Evolutionary conservation across 2,888 invertebrate genomes (phyloP), one percentile per base, ranked within the genome.

Genomic region (Ornithoptera alexandrae): DNA sequence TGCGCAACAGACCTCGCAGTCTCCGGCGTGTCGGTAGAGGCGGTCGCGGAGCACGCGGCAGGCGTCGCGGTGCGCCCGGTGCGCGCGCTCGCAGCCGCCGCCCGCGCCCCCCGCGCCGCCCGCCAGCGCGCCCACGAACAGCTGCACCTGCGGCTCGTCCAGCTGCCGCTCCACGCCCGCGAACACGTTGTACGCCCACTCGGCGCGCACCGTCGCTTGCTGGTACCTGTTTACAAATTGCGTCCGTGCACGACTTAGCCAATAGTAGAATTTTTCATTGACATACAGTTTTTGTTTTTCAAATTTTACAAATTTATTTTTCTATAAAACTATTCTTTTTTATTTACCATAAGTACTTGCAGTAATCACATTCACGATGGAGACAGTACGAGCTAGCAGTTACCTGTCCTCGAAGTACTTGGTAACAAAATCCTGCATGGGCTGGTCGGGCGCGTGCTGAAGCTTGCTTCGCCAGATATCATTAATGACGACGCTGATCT

Each of bases 131-230:
- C 90, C 91, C 90, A 92, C 92, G 82, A 92, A 92, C 76, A 93
- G 74, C 75, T 85, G 85, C 68, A 92, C 89, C 57, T 87, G 88
- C 10, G 89, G 88, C 78, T 93, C 93, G 75, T 93, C 93, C 67
- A 91, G 80, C 88, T 87, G 86, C 77, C 90, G 91, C 72, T 92
- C 92, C 0, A 87, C 91, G 62, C 91, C 88, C 1, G 90, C 90
- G 79, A 92, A 92, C 73, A 93, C 77, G 77, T 92, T 93, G 83
- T 93, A 93, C 10, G 93, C 90, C 93, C 93, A 93, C 72, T 93
- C 93, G 0, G 91, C 92, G n/a, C 93, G 89, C 36, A 92, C 86
- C 5, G 85, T 84, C 0, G 88, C 79, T 73, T 93, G 92, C 62
- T 90, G 90, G 77, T 93, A 93, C 73, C 92, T 93, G 22, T 18